Conservation (phyloP, 1,140 invertebrate genomes). For the Drosophila serrata region DNA sequence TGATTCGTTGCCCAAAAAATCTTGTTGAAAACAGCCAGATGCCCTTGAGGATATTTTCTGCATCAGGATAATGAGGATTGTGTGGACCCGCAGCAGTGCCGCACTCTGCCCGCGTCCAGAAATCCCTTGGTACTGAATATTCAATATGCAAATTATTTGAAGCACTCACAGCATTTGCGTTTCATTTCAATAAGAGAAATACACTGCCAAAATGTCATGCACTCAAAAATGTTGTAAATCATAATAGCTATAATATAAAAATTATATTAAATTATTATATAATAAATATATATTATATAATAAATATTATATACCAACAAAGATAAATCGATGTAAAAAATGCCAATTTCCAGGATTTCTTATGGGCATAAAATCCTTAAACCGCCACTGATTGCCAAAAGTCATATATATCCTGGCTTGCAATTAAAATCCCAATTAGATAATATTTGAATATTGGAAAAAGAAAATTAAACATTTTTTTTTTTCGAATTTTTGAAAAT, state of each 20-base stretch:
- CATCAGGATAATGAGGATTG: conserved; percentile 34
- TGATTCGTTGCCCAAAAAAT: conserved; percentile 2
- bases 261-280: background rate
- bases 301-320: too few species aligned
- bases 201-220: background rate
- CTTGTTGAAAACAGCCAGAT: conserved; percentile 15
- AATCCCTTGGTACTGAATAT: conserved; percentile 13
- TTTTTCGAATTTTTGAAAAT: too few species aligned
- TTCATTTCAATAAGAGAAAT: background rate
- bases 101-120: background rate
- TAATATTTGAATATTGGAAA: too few species aligned
- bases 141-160: conserved; percentile 29
- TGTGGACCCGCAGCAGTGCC: background rate
- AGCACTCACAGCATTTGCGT: conserved; percentile 6
- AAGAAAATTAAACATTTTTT: too few species aligned
- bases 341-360: too few species aligned
- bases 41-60: conserved; percentile 29
- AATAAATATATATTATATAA: too few species aligned
- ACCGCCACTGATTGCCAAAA: too few species aligned
- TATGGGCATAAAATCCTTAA: too few species aligned
- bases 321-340: too few species aligned
- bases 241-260: background rate
- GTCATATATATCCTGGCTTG: too few species aligned
- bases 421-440: too few species aligned
- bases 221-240: background rate